Base-by-base conservation (phyloP, 2,113 vertebrate genomes). In the Chamaetylas fuelleborni region DNA sequence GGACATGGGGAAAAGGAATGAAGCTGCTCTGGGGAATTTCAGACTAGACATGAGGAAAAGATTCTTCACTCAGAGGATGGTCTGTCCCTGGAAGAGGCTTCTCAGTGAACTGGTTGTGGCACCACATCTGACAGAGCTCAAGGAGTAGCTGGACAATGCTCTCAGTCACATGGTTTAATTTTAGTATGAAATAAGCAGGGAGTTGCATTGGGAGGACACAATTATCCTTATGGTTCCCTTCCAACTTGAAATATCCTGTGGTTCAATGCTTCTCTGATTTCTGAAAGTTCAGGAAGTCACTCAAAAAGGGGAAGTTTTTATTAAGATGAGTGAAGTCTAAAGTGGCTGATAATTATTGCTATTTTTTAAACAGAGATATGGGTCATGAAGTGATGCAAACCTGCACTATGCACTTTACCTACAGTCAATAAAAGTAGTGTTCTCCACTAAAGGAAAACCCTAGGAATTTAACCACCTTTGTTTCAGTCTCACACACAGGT, bases 41-140 rank as follows among this genome's bases (percentile, higher is more conserved):
- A 33, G n/a, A 42, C 3, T 18, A 26, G 14, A 43, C 19, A 5
- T 31, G 25, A 77, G 11, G 22, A 76, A 62, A 67, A 71, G 14
- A 14, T 26, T 74, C 34, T 56, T 36, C 29, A 65, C 19, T 26
- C 12, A n/a, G 17, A 38, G 15, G 0, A 2, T 43, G 24, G 4
- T 14, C 12, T 0, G 1, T 45, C 26, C 15, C 29, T 45, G 33
- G 42, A 90, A 53, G 24, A 60, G 26, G 47, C 8, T 80, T 28
- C 40, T 8, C 19, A 36, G 11, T 0, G 0, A 72, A 60, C 18
- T 2, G 12, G 12, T 16, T 47, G 38, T 18, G 19, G 26, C 19
- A 79, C 19, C 16, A n/a, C 42, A 42, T 2, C 53, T 64, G 56
- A 18, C 34, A 31, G 47, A 60, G 54, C 20, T 54, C n/a, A 76